These are phyloP conservation scores for Cynoglossus semilaevis DNA, from an alignment of 2,113 vertebrate species.

Conservation along the genomic window DNA sequence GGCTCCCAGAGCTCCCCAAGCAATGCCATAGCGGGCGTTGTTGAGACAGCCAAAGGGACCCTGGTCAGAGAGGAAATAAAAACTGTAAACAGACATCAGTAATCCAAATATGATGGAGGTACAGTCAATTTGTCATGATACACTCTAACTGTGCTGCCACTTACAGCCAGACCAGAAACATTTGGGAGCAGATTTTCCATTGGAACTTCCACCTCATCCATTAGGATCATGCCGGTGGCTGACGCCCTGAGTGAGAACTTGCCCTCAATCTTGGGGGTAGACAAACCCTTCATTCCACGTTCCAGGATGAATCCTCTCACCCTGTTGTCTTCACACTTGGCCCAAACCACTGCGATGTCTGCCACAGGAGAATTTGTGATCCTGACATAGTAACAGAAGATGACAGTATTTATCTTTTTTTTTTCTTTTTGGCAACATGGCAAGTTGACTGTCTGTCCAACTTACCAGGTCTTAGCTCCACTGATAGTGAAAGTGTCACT, in stretches of 20 bases:
- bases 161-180: slow-evolving; percentile 79
- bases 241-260: slow-evolving; percentile 90
- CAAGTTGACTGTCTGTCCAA: background rate
- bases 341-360: slow-evolving; percentile 88
- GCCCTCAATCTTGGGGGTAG: slow-evolving; percentile 85
- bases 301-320: slow-evolving; percentile 87
- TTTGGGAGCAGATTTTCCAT: slow-evolving; percentile 84
- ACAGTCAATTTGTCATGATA: background rate
- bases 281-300: slow-evolving; percentile 82
- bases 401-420: background rate
- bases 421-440: too few species aligned
- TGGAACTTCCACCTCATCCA: slow-evolving; percentile 86
- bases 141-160: slow-evolving; percentile 12
- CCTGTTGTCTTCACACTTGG: slow-evolving; percentile 80
- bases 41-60: slow-evolving; percentile 89
- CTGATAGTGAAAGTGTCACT: slow-evolving; percentile 77
- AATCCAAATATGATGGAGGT: too few species aligned
- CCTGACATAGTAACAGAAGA: slow-evolving; percentile 58
- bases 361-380: slow-evolving; percentile 88
- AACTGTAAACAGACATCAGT: background rate
- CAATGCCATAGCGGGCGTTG: slow-evolving; percentile 86
- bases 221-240: slow-evolving; percentile 84
- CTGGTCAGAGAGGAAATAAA: slow-evolving; percentile 53
- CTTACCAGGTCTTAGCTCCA: slow-evolving; percentile 84
- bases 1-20: slow-evolving; percentile 88